A percentile compares a stretch with the other conserved stretches of the same genome.
Evolutionary conservation across 2,113 vertebrate species (phyloP).

Genomic region (Ailuropoda melanoleuca): DNA sequence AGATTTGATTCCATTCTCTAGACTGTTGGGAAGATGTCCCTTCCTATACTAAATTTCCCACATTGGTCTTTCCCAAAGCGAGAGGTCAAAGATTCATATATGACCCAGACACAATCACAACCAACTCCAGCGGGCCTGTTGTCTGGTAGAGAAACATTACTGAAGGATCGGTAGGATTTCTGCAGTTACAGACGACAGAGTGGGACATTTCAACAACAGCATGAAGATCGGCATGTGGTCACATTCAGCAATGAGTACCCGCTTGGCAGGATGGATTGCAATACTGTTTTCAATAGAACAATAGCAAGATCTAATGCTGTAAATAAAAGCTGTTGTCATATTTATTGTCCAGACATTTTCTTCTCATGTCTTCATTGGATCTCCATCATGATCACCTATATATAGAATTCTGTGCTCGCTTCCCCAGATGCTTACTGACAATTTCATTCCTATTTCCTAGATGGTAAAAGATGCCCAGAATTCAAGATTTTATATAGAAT

Average conservation of each 20-base stretch:
- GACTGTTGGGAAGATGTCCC: neutral
- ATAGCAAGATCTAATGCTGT: neutral
- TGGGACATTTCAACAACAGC: neutral
- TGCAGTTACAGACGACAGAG: neutral
- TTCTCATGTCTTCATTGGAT: neutral
- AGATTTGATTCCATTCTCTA: neutral
- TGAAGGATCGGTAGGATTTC: neutral
- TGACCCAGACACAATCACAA: neutral
- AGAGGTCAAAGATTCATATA: neutral
- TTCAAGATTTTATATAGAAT: neutral
- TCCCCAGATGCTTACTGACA: neutral
- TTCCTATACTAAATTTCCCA: neutral
- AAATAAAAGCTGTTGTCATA: neutral
- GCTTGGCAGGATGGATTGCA: neutral
- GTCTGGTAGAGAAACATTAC: neutral
- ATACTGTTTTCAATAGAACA: neutral
- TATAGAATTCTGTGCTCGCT: neutral
- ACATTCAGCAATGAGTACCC: neutral
- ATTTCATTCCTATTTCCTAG: neutral
- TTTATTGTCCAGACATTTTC: neutral
- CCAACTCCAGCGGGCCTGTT: neutral
- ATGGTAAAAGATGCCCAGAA: neutral
- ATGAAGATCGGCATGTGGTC: neutral
- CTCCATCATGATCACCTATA: neutral
- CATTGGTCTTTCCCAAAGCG: neutral